A percentile compares a stretch with the other conserved stretches of the same genome.
Conservation (phyloP, 2,888 invertebrate genomes). For the Catotricha subobsoleta region DNA sequence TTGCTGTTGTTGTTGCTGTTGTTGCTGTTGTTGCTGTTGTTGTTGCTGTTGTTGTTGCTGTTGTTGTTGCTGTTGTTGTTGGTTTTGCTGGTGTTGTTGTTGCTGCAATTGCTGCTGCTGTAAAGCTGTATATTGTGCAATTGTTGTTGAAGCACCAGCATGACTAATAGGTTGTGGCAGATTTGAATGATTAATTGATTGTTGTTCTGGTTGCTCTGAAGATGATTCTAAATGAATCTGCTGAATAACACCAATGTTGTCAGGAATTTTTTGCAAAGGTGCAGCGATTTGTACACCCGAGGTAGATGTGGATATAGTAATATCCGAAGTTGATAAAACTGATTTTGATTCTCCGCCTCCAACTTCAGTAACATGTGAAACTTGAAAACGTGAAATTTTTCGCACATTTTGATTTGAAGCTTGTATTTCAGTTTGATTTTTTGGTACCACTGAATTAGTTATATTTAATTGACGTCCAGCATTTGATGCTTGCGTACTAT, state of each 20-base stretch:
- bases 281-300: background rate
- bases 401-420: background rate
- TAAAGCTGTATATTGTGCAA: too few species aligned
- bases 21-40: background rate
- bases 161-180: too few species aligned
- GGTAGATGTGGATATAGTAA: too few species aligned
- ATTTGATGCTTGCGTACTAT: too few species aligned
- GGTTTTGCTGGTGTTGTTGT: background rate
- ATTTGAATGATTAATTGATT: too few species aligned
- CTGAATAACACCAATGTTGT: too few species aligned
- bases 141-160: too few species aligned
- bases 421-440: background rate
- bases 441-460: background rate
- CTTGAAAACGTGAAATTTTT: conserved; percentile 3
- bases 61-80: background rate
- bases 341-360: background rate
- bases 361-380: background rate
- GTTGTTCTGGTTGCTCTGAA: too few species aligned
- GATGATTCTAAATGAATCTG: too few species aligned
- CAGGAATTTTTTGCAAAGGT: too few species aligned
- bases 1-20: background rate
- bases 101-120: background rate
- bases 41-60: conserved; percentile 1
- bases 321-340: background rate
- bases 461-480: too few species aligned